A percentile compares a stretch with the other conserved stretches of the same genome.
Evolutionary conservation across 2,113 vertebrate genomes (phyloP).

Genomic region (Apistogramma diplotaenia): DNA sequence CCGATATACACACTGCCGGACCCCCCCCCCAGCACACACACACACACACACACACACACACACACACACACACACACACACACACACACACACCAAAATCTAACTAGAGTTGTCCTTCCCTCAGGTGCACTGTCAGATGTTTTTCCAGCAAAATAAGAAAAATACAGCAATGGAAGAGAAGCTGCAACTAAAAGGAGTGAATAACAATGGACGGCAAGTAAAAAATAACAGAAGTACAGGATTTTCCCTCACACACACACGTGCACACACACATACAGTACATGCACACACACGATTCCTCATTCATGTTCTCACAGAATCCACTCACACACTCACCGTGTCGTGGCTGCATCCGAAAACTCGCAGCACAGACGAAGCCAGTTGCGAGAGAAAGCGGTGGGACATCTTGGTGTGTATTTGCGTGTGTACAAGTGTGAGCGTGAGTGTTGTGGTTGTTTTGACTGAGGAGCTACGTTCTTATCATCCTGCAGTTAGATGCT

Average conservation of each 20-base stretch:
- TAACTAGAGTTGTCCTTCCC: slow-evolving; percentile 1
- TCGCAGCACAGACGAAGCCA: slow-evolving; percentile 75
- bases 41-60: slow-evolving; percentile 6
- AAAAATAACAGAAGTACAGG: slow-evolving; percentile 22
- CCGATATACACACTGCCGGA: slow-evolving; percentile 28
- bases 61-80: slow-evolving; percentile 13
- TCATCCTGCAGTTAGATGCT: slow-evolving; percentile 10
- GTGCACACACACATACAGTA: slow-evolving; percentile 63
- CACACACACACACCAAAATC: slow-evolving; percentile 2
- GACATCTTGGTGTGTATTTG: slow-evolving; percentile 64
- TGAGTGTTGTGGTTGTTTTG: background rate
- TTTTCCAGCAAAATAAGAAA: slow-evolving; percentile 26
- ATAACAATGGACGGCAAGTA: slow-evolving; percentile 39
- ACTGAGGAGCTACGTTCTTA: slow-evolving; percentile 41
- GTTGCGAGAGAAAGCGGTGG: slow-evolving; percentile 73
- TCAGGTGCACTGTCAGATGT: slow-evolving; percentile 11
- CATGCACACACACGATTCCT: background rate
- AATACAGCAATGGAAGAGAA: slow-evolving; percentile 48
- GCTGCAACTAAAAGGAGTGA: slow-evolving; percentile 61
- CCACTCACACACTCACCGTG: slow-evolving; percentile 74
- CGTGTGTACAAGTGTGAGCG: slow-evolving; percentile 11
- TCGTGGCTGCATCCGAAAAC: slow-evolving; percentile 77
- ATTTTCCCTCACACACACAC: background rate
- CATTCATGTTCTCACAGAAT: background rate
- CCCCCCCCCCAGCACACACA: slow-evolving; percentile 28